A percentile compares a stretch with the other conserved stretches of the same genome.
Conservation (phyloP, 2,797 vertebrate species). For the Sebastes oblongus region DNA sequence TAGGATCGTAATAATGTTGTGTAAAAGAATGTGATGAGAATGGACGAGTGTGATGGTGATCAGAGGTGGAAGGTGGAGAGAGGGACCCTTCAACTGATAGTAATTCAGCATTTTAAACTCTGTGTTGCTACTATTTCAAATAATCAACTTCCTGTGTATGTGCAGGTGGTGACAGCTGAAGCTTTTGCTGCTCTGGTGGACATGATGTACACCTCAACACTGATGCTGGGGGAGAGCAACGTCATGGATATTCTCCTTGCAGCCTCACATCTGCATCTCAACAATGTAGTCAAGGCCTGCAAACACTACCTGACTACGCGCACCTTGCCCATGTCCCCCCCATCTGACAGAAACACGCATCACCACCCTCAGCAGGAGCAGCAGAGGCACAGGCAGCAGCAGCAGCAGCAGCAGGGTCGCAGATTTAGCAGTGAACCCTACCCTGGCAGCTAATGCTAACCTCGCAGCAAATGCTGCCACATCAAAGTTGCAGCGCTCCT, state of each 20-base stretch:
- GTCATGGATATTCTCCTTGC: conserved; percentile 98
- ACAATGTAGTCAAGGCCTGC: conserved; percentile 97
- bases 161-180: conserved; percentile 93
- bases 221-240: conserved; percentile 97
- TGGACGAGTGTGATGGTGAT: background rate
- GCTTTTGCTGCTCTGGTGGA: conserved; percentile 96
- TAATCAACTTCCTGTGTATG: background rate
- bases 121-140: background rate
- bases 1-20: background rate
- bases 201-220: conserved; percentile 99
- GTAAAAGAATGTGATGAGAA: background rate
- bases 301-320: conserved; percentile 98
- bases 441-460: conserved; percentile 56
- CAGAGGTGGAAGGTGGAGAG: background rate
- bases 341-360: conserved; percentile 77
- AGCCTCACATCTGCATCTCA: conserved; percentile 96
- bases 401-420: conserved; percentile 70
- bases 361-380: conserved; percentile 73
- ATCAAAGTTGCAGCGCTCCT: conserved; percentile 92
- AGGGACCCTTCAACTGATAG: background rate
- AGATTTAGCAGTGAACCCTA: conserved; percentile 61
- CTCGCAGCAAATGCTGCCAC: conserved; percentile 57
- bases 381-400: conserved; percentile 84
- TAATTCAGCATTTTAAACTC: background rate
- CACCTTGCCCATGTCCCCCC: conserved; percentile 92